Evolutionary conservation across 2,888 invertebrate species (phyloP).

Genomic region (Celastrina argiolus): DNA sequence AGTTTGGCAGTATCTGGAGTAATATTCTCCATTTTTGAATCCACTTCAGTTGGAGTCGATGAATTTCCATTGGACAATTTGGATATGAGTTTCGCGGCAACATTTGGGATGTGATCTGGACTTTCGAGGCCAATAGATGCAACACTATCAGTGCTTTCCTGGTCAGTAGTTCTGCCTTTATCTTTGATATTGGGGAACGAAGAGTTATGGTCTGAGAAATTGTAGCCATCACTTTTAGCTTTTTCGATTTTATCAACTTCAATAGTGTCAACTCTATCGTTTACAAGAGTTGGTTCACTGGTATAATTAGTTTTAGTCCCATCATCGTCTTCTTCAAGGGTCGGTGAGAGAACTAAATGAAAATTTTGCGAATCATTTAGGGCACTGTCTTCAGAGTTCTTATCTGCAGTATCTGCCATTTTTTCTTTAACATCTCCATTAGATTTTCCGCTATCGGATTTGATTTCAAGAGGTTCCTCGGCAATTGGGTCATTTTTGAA

Average conservation of each 20-base stretch:
- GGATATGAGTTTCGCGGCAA: slow-evolving; percentile 62
- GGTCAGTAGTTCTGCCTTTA: slow-evolving; percentile 58
- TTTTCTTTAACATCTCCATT: slow-evolving; percentile 50
- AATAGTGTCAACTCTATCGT: slow-evolving; percentile 48
- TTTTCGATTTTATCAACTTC: slow-evolving; percentile 47
- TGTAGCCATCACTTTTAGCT: slow-evolving; percentile 55
- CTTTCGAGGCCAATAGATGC: slow-evolving; percentile 57
- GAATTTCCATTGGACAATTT: slow-evolving; percentile 71
- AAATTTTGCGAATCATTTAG: slow-evolving; percentile 67
- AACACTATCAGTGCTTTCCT: slow-evolving; percentile 66
- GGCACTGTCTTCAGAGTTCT: slow-evolving; percentile 42
- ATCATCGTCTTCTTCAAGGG: slow-evolving; percentile 41
- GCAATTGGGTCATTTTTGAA: slow-evolving; percentile 36
- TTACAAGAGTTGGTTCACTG: slow-evolving; percentile 55
- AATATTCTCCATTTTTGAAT: slow-evolving; percentile 45
- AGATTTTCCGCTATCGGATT: slow-evolving; percentile 37
- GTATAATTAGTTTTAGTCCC: slow-evolving; percentile 37
- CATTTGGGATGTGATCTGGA: slow-evolving; percentile 55
- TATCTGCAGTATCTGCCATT: slow-evolving; percentile 52
- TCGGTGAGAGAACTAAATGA: slow-evolving; percentile 58
- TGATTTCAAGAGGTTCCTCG: slow-evolving; percentile 33
- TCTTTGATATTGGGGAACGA: slow-evolving; percentile 43
- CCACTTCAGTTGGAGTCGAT: slow-evolving; percentile 62
- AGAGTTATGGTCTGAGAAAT: slow-evolving; percentile 49
- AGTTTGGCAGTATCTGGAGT: slow-evolving; percentile 64